A percentile compares a stretch with the other conserved stretches of the same genome.
Evolutionary conservation across 2,888 invertebrate species (phyloP).

Genomic region (Drosophila paracracens): DNA sequence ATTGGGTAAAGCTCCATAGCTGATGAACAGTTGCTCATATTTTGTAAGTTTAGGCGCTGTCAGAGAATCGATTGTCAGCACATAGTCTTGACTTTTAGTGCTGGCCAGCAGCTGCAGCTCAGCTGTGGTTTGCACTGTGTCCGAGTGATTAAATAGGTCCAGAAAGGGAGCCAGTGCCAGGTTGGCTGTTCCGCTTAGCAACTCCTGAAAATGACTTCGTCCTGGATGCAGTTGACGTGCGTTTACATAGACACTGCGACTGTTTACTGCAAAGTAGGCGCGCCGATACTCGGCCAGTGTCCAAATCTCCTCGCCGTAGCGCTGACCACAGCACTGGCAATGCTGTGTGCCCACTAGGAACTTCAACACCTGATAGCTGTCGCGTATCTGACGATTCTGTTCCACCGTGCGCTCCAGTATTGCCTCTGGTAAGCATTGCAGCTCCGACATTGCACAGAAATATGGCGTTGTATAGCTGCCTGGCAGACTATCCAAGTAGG

Average conservation of each 20-base stretch:
- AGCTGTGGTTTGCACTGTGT: slow-evolving; percentile 87
- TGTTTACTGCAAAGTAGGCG: slow-evolving; percentile 94
- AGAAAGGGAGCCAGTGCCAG: slow-evolving; percentile 94
- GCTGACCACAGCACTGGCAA: slow-evolving; percentile 85
- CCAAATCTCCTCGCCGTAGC: slow-evolving; percentile 85
- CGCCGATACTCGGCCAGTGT: slow-evolving; percentile 88
- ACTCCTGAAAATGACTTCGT: slow-evolving; percentile 74
- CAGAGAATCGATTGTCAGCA: slow-evolving; percentile 62
- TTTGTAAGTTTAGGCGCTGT: slow-evolving; percentile 85
- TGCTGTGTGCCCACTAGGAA: slow-evolving; percentile 29
- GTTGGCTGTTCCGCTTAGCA: slow-evolving; percentile 87
- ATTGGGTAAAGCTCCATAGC: slow-evolving; percentile 94
- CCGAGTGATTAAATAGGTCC: slow-evolving; percentile 95
- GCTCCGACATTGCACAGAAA: slow-evolving; percentile 87
- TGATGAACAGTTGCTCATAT: slow-evolving; percentile 93
- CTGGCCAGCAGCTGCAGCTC: slow-evolving; percentile 61
- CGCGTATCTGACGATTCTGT: slow-evolving; percentile 86
- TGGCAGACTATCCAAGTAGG: slow-evolving; percentile 90
- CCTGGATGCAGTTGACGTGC: slow-evolving; percentile 85
- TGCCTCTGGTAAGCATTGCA: slow-evolving; percentile 87
- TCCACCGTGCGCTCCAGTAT: slow-evolving; percentile 86
- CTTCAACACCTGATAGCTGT: slow-evolving; percentile 65
- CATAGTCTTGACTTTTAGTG: slow-evolving; percentile 52
- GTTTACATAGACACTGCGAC: slow-evolving; percentile 92
- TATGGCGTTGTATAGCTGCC: slow-evolving; percentile 88